Conservation (phyloP, 2,113 vertebrate species). For the Cyprichromis sp. region DNA sequence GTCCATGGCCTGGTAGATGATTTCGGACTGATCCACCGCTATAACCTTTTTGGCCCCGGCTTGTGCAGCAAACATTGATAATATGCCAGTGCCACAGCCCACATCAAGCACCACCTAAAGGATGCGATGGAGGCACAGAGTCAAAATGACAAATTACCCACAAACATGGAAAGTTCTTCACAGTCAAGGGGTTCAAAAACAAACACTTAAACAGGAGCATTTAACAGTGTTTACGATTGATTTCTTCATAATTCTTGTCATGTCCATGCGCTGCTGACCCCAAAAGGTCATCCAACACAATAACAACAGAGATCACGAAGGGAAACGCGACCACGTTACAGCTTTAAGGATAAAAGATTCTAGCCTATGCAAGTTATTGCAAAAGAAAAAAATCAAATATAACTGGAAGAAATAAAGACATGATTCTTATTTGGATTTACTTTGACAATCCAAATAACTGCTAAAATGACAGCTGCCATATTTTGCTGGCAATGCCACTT, state of each 20-base stretch:
- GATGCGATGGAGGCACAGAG: background rate
- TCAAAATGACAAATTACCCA: background rate
- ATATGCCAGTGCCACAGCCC: constrained; percentile 94
- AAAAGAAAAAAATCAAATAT: background rate
- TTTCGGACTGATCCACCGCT: constrained; percentile 93
- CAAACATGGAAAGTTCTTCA: background rate
- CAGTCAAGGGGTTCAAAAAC: background rate
- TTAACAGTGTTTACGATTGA: background rate
- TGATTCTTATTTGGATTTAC: background rate
- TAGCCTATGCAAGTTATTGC: background rate
- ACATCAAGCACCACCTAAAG: constrained; percentile 90
- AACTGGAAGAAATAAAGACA: background rate
- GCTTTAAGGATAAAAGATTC: background rate
- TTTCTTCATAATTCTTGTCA: background rate
- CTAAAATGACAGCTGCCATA: background rate
- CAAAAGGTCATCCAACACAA: background rate
- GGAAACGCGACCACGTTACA: fast-evolving
- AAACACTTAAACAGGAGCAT: background rate
- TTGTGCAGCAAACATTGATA: constrained; percentile 93
- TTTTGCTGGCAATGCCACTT: background rate
- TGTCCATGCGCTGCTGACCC: background rate
- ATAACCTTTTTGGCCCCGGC: constrained; percentile 87
- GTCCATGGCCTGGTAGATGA: constrained; percentile 95
- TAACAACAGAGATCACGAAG: background rate
- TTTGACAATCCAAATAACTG: background rate